Conservation (phyloP, 2,113 vertebrate genomes). For the Ammodramus savannarum region DNA sequence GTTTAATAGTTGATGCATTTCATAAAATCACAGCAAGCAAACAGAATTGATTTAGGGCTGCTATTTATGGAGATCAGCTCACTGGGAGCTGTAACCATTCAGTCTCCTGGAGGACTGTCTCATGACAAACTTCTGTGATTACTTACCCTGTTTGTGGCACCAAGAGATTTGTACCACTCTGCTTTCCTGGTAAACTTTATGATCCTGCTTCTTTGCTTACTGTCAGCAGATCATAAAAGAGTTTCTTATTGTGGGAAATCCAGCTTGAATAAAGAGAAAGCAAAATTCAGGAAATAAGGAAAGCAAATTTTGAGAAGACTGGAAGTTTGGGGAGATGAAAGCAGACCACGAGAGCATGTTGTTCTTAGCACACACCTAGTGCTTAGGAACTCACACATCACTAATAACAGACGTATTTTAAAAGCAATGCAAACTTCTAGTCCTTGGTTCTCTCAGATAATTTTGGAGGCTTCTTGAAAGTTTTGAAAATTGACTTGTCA, state of each 20-base stretch:
- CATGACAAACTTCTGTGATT: neutral
- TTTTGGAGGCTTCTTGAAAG: neutral
- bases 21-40: conserved; percentile 16
- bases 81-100: conserved; percentile 17
- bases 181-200: neutral
- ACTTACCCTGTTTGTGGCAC: neutral
- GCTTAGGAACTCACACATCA: neutral
- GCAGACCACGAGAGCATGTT: neutral
- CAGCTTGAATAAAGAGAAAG: neutral
- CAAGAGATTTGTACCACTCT: neutral
- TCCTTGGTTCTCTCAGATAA: neutral
- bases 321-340: neutral
- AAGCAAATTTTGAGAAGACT: neutral
- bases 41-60: conserved; percentile 51
- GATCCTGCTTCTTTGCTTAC: neutral
- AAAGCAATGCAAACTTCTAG: neutral
- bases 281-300: neutral
- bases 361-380: neutral
- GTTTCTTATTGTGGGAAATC: neutral
- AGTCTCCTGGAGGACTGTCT: neutral
- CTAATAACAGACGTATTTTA: neutral
- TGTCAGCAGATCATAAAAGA: neutral
- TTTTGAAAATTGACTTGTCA: neutral
- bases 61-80: conserved; percentile 31
- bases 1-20: conserved; percentile 38